Evolutionary conservation across 37 sponge, comb jelly and placozoan genomes (phyloP), one percentile per base, ranked within the genome.

Genomic region (Haliclona indistincta): DNA sequence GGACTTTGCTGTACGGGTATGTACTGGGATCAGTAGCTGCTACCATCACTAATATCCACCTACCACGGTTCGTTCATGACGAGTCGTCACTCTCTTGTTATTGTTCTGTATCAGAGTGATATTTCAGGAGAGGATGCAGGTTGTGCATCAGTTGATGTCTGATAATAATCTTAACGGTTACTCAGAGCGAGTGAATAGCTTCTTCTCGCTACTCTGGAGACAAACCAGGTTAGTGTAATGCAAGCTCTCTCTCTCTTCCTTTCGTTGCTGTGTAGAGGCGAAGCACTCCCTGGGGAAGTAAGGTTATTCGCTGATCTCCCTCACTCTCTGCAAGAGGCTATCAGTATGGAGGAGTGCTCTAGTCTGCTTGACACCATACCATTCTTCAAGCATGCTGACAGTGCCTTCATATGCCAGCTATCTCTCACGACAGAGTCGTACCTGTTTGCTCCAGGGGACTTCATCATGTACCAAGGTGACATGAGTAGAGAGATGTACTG

Each of bases 401-500:
- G n/a, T 3, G 35, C 26, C 47, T 86, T 79, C 71, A 55, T 91
- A 4, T 58, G 80, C 20, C 69, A 64, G 13, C 52, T 91, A 29
- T 78, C 84, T 11, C 63, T 75, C 35, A 52, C 56, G n/a, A 86
- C 74, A 2, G 72, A 79, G 38, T 70, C 73, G 20, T 82, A 85
- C 38, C 30, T 77, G 34, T 89, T 81, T 82, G 64, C 80, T 75
- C 81, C 78, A 13, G 94, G 90, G 4, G 89, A 89, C 56, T 71
- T 83, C 32, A 56, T 93, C 15, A 63, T 88, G 33, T 93, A 93
- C 44, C 22, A 60, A 53, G 84, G 92, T 43, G 92, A 91, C 36
- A 91, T 91, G 84, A 70, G 84, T 23, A 82, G 71, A 42, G 87
- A 91, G 71, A 82, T 91, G 84, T 91, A 86, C 62, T 83, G 67